phyloP scores from a whole-genome alignment of 2,888 invertebrate genomes.

The Gisinianus flammeolus region DNA sequence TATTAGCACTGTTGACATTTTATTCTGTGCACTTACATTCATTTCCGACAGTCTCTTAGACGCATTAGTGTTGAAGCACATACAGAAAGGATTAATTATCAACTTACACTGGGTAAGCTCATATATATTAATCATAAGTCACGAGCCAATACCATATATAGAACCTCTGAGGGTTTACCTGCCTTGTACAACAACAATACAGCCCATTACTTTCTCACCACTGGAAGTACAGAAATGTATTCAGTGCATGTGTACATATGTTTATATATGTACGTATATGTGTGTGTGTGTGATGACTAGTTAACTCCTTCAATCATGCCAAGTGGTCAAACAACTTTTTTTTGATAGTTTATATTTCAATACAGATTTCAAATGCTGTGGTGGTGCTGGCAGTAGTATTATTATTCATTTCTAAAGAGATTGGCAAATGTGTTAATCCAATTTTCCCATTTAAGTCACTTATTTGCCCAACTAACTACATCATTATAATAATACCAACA shows the following conservation, averaged over 20 bases:
- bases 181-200: constrained; percentile 7
- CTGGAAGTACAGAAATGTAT: not conserved
- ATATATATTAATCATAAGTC: constrained; percentile 36
- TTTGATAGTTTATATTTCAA: not conserved
- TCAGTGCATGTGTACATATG: not conserved
- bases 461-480: not conserved
- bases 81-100: not conserved
- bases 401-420: too few relatives aligned
- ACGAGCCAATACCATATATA: constrained; percentile 36
- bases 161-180: constrained; percentile 17
- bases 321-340: constrained; percentile 14
- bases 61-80: not conserved
- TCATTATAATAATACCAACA: too few relatives aligned
- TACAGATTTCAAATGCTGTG: not conserved
- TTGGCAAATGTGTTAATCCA: not conserved
- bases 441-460: not conserved
- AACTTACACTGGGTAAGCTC: constrained; percentile 24
- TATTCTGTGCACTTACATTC: too few relatives aligned
- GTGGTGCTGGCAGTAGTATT: too few relatives aligned
- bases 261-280: not conserved
- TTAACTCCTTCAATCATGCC: constrained; percentile 2
- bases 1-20: too few relatives aligned
- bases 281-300: constrained; percentile 1
- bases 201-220: not conserved
- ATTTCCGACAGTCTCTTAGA: too few relatives aligned